A percentile compares a stretch with the other conserved stretches of the same genome.
phyloP scores from a whole-genome alignment of 2,888 invertebrate genomes.

The Hermaeophaga mercurialis region DNA sequence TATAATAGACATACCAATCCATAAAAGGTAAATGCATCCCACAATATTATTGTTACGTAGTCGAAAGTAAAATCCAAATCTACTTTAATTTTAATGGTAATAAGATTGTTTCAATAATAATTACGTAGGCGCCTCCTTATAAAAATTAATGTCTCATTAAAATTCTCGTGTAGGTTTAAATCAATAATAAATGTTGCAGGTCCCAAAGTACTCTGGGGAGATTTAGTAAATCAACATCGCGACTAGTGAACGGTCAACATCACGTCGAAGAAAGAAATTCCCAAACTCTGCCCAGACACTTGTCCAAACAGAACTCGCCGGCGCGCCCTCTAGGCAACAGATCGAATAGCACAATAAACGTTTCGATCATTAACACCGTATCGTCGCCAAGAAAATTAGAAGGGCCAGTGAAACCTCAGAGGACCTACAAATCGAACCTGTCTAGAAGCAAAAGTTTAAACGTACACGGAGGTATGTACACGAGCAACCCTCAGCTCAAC shows the following conservation, averaged over 20 bases:
- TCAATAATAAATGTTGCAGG: conserved; percentile 60
- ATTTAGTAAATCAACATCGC: conserved; percentile 81
- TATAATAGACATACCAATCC: conserved; percentile 19
- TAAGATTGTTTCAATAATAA: conserved; percentile 10
- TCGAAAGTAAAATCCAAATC: conserved; percentile 14
- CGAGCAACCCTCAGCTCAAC: conserved; percentile 79
- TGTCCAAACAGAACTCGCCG: conserved; percentile 45
- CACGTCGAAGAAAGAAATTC: conserved; percentile 62
- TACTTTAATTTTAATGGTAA: conserved; percentile 24
- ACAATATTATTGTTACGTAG: conserved; percentile 21
- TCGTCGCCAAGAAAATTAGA: conserved; percentile 52
- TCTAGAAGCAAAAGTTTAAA: conserved; percentile 86
- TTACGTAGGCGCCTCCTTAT: conserved; percentile 23
- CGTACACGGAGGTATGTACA: conserved; percentile 75
- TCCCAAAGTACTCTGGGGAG: conserved; percentile 77
- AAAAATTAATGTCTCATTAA: not conserved
- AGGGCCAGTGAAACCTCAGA: conserved; percentile 78
- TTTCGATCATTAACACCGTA: conserved; percentile 65
- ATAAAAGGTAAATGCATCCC: conserved; percentile 21
- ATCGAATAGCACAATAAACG: conserved; percentile 69
- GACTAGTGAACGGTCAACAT: conserved; percentile 65
- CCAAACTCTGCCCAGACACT: conserved; percentile 76
- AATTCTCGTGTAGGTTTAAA: conserved; percentile 15
- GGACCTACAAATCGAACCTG: conserved; percentile 75
- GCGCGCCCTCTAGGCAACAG: conserved; percentile 59